Base-by-base conservation (phyloP, 2,888 invertebrate species). In the Nemurella pictetii region DNA sequence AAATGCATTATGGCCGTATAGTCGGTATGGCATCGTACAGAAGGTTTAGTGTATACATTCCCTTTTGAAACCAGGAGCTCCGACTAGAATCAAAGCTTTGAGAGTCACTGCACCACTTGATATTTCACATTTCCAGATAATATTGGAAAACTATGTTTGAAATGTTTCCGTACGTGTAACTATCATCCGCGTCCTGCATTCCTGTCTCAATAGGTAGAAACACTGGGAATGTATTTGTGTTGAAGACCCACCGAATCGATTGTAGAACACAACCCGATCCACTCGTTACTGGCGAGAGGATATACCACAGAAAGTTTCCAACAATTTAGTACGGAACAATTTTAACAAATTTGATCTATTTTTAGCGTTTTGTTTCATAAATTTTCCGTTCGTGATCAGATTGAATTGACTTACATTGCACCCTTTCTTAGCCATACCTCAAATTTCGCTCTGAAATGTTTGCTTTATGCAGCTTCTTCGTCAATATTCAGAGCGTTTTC, bases 131-230 rank as follows among this genome's bases (percentile, higher is more conserved):
- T 75, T 75, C 26, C 75, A 75, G 75, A 75, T 26, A 75, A 75
- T 75, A 75, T 27, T 27, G 75, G 75, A 75, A 28, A 75, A 75
- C 28, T 75, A 27, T 75, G 75, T 75, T 75, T 75, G 75, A 75
- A 75, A 25, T 25, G 75, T 26, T 75, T 55, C 55, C 55, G 15
- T 3, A 55, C 55, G 55, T 55, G 20, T 55, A 55, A 55, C 55
- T 55, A 55, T 55, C 12, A 55, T 5, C 32, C 32, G 4, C 3
- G 32, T 9, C 3, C 32, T 32, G 32, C 32, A 32, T 32, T 32
- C 32, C 32, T 32, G 32, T 32, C 32, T 32, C 4, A 32, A 32
- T 5, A 32, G 32, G 32, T 32, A 32, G 32, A 32, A 32, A 32
- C 32, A 32, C 32, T 32, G 32, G 32, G 32, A 32, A 32, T 32